Evolutionary conservation across 2,797 vertebrate genomes (phyloP).

Genomic region (Danio jaintianensis): DNA sequence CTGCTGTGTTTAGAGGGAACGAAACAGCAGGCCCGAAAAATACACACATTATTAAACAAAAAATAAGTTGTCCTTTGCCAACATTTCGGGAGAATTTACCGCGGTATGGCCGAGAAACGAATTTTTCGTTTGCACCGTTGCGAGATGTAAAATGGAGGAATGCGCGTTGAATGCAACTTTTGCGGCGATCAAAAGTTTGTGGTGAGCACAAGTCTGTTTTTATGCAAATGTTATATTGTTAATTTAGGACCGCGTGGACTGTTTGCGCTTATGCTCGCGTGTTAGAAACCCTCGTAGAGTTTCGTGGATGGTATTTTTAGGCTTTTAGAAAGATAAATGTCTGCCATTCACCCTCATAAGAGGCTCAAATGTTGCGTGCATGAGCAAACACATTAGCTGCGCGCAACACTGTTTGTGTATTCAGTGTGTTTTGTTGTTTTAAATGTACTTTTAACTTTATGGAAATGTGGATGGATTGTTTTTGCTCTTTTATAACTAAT

Average conservation of each 20-base stretch:
- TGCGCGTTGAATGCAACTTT: conserved; percentile 58
- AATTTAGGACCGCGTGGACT: conserved; percentile 31
- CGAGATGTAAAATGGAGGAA: conserved; percentile 43
- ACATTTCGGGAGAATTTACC: conserved; percentile 6
- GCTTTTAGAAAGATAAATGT: neutral
- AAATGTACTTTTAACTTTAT: neutral
- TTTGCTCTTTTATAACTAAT: neutral
- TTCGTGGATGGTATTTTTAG: neutral
- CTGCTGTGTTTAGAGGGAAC: conserved; percentile 76
- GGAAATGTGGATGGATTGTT: neutral
- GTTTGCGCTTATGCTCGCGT: conserved; percentile 20
- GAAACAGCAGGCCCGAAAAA: conserved; percentile 68
- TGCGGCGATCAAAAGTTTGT: conserved; percentile 62
- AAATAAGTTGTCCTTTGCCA: conserved; percentile 38
- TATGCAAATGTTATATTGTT: conserved; percentile 17
- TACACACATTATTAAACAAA: conserved; percentile 56
- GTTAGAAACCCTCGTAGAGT: neutral
- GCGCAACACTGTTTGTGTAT: neutral
- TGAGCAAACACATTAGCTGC: conserved; percentile 30
- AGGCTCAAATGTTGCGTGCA: conserved; percentile 6
- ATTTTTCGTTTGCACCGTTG: conserved; percentile 35
- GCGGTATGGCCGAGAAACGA: conserved; percentile 32
- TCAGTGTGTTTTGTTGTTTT: neutral
- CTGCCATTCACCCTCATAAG: neutral
- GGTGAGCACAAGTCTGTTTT: conserved; percentile 54